Conservation (phyloP, 2,888 invertebrate genomes). For the Smittia aterrima region DNA sequence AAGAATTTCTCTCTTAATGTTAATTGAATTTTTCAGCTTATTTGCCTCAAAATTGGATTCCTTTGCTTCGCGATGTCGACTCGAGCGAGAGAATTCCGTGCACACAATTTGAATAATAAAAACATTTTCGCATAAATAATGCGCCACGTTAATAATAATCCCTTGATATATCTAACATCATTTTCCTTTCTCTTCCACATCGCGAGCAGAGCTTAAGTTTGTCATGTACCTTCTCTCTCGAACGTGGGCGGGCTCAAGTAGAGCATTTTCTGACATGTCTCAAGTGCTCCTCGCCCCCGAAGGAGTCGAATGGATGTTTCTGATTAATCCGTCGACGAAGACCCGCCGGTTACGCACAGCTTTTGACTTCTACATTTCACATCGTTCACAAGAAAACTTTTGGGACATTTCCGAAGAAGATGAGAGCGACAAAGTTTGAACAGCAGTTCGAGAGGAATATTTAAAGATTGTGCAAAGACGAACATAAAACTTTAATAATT, state of each 20-base stretch:
- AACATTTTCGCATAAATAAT: slow-evolving; percentile 32
- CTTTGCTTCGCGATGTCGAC: background rate
- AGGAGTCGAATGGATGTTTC: background rate
- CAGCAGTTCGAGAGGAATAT: background rate
- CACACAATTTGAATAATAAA: slow-evolving; percentile 30
- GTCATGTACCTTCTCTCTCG: too few species aligned
- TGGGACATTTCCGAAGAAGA: background rate
- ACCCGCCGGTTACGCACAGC: background rate
- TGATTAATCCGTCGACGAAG: background rate
- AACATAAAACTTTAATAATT: background rate
- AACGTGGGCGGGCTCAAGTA: too few species aligned
- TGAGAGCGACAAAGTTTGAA: background rate
- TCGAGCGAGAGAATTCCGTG: background rate
- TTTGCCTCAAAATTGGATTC: slow-evolving; percentile 22
- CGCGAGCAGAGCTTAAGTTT: background rate
- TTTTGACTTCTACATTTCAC: background rate
- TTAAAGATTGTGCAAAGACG: background rate
- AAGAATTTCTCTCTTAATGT: background rate
- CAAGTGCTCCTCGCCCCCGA: background rate
- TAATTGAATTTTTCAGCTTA: slow-evolving; percentile 28
- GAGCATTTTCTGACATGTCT: background rate
- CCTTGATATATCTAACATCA: slow-evolving; percentile 27
- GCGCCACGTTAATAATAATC: slow-evolving; percentile 30
- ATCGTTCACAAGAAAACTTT: too few species aligned
- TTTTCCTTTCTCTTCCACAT: background rate